These are phyloP conservation scores for Odocoileus hemionus DNA, from an alignment of 2,113 vertebrate genomes.

Conservation along the genomic window DNA sequence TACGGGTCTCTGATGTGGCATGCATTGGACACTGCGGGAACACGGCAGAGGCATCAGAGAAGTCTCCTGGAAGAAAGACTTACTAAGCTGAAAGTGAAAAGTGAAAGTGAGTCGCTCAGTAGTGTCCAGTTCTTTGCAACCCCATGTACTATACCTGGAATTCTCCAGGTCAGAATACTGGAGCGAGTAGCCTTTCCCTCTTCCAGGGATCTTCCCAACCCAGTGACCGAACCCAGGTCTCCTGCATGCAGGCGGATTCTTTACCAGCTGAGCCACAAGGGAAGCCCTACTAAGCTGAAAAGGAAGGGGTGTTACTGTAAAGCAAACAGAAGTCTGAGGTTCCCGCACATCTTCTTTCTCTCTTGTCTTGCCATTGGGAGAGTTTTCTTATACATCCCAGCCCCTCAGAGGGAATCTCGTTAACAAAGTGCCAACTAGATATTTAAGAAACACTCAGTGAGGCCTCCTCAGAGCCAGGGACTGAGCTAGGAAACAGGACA, in stretches of 20 bases:
- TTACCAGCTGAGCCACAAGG: neutral
- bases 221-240: neutral
- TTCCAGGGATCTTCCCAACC: neutral
- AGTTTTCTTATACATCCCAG: neutral
- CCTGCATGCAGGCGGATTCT: neutral
- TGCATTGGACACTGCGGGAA: neutral
- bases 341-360: neutral
- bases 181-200: neutral
- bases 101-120: neutral
- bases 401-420: neutral
- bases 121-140: neutral
- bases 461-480: neutral
- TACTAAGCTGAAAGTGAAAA: neutral
- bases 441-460: conserved; percentile 2
- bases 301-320: neutral
- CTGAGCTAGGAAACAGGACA: neutral
- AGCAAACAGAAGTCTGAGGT: neutral
- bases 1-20: neutral
- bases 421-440: neutral
- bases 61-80: neutral
- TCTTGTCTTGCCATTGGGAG: neutral
- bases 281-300: neutral
- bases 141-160: neutral
- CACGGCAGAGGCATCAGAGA: neutral
- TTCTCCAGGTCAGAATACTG: neutral